Conservation (phyloP, 2,797 vertebrate genomes). For the Halcyon smyrnensis region DNA sequence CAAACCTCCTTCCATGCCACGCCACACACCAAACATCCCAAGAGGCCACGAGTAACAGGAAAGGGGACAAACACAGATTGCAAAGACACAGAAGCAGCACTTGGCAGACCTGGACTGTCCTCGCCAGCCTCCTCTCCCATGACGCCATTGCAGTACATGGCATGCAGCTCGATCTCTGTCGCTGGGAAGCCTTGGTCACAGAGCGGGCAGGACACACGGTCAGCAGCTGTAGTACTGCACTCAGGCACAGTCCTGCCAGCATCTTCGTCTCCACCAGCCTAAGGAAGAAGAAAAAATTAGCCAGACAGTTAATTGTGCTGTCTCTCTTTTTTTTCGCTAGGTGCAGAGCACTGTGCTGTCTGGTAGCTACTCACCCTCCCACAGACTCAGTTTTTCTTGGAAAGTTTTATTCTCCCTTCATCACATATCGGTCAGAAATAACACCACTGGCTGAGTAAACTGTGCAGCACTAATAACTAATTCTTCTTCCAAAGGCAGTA, state of each 20-base stretch:
- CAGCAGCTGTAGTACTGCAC: constrained; percentile 4
- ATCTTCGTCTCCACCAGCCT: constrained; percentile 69
- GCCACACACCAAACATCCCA: background rate
- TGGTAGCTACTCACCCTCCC: background rate
- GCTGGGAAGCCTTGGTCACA: constrained; percentile 84
- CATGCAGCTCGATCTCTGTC: constrained; percentile 86
- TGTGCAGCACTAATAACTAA: constrained; percentile 49
- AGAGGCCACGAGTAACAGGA: background rate
- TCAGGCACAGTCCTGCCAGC: background rate
- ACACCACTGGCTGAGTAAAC: constrained; percentile 23
- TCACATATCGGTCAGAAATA: constrained; percentile 41
- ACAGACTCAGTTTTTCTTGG: background rate
- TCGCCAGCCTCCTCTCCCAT: constrained; percentile 36
- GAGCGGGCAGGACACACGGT: constrained; percentile 83
- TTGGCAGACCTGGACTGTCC: constrained; percentile 53
- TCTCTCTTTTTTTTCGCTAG: background rate
- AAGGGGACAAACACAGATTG: background rate
- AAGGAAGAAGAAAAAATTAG: constrained; percentile 28
- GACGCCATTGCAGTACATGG: constrained; percentile 88
- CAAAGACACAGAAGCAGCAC: background rate
- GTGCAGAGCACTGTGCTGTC: background rate
- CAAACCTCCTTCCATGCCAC: background rate
- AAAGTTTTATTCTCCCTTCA: constrained; percentile 56
- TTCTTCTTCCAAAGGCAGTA: constrained; percentile 68
- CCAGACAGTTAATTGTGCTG: background rate